A percentile compares a stretch with the other conserved stretches of the same genome.
Evolutionary conservation across 2,113 vertebrate species (phyloP).

Genomic region (Pimephales promelas): DNA sequence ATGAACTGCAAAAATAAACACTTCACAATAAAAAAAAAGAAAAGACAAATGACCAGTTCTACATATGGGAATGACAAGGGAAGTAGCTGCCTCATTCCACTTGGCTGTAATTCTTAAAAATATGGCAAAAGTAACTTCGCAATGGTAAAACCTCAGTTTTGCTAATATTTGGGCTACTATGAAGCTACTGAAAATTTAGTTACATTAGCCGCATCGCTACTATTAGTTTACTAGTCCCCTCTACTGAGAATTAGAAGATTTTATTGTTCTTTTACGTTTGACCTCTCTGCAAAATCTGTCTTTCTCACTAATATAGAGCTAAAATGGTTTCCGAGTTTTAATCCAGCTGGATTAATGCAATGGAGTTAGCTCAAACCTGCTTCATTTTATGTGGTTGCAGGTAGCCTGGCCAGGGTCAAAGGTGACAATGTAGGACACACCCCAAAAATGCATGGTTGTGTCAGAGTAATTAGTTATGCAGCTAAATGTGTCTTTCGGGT

Average conservation of each 20-base stretch:
- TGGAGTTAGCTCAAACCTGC: constrained; percentile 16
- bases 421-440: constrained; percentile 56
- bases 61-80: no score
- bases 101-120: no score
- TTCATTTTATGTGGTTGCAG: constrained; percentile 28
- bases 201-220: background rate
- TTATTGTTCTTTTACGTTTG: background rate
- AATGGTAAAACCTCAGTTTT: no score
- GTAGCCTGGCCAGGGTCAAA: constrained; percentile 44
- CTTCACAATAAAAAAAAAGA: no score
- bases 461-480: constrained; percentile 50
- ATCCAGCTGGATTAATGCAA: constrained; percentile 54
- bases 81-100: no score
- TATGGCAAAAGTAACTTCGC: no score
- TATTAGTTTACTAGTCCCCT: background rate
- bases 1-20: no score
- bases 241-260: background rate
- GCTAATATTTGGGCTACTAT: no score
- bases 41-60: no score
- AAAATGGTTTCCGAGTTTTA: background rate
- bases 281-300: background rate
- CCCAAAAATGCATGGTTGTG: constrained; percentile 51
- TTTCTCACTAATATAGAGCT: background rate
- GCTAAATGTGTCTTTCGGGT: constrained; percentile 47
- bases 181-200: no score